Conservation (phyloP, 2,888 invertebrate species). For the Perdita meconis region DNA sequence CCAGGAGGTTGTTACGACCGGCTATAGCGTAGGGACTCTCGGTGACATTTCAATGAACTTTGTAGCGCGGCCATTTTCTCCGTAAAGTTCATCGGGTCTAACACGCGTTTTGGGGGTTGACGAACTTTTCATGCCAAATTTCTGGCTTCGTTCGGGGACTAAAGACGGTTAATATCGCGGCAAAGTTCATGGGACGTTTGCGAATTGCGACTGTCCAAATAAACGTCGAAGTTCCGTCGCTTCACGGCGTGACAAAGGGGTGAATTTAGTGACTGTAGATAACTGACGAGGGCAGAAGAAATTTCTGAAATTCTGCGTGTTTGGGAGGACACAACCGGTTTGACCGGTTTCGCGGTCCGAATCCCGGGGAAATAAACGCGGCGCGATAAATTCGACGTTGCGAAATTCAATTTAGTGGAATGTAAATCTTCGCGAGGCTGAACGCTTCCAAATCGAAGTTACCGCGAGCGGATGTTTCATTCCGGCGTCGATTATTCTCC, state of each 20-base stretch:
- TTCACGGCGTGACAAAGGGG: no score
- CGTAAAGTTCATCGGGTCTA: constrained; percentile 71
- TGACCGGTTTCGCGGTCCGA: no score
- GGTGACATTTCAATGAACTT: constrained; percentile 81
- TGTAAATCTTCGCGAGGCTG: constrained; percentile 7
- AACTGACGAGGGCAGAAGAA: no score
- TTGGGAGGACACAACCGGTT: no score
- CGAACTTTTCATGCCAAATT: constrained; percentile 60
- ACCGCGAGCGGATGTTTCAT: neutral
- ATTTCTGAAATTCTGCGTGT: no score
- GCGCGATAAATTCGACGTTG: no score
- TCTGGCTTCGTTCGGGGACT: constrained; percentile 37
- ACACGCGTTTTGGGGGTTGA: constrained; percentile 66
- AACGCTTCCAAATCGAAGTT: constrained; percentile 4
- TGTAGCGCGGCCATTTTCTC: constrained; percentile 73
- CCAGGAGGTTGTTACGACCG: constrained; percentile 69
- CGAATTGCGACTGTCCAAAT: neutral
- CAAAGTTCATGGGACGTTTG: constrained; percentile 1
- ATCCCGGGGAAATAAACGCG: no score
- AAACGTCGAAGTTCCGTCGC: neutral
- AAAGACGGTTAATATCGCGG: constrained; percentile 21
- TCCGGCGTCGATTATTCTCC: constrained; percentile 13
- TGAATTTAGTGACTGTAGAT: no score
- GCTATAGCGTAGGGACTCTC: constrained; percentile 55
- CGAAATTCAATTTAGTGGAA: constrained; percentile 30